Base-by-base conservation (phyloP, 2,113 vertebrate genomes). In the Chaetodon auriga region DNA sequence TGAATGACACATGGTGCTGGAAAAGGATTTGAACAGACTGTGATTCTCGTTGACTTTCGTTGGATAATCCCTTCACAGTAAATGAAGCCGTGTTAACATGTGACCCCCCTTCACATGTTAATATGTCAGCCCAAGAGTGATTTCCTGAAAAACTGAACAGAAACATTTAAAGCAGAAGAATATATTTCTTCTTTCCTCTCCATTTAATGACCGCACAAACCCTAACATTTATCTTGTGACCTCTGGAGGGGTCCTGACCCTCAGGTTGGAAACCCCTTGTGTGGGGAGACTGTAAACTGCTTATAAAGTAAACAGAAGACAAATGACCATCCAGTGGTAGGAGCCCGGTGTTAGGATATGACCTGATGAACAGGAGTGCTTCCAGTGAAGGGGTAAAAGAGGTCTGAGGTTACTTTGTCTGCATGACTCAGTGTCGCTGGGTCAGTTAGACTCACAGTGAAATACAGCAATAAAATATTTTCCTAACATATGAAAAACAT, bases 381-480 rank as follows among this genome's bases (percentile, higher is more conserved):
- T 75, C 38, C 15, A 53, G 13, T 18, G 14, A 41, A 43, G 41
- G 11, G 10, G 12, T 35, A 36, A 38, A 6, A 9, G 12, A 58
- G 49, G 60, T 53, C 62, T 23, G 63, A 73, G 46, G 25, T 80
- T 49, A 60, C 35, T 46, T 57, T 7, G 18, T 71, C 46, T 72
- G 35, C 54, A 58, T 2, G 5, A 76, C 55, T 75, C 66, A 57
- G 38, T 53, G 45, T 45, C 21, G 3, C 68, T 63, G 19, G 8
- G 45, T 85, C 60, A 53, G 75, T 48, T 66, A 25, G 9, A 81
- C 25, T 90, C 87, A 90, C 87, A 89, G 81, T 83, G 81, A 83
- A 87, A 68, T 68, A 81, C 66, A 82, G 41, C 77, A 82, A 71
- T 73, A 66, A 36, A 54, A 71, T 57, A 80, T 38, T 48, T 68